Conservation (phyloP, 2,888 invertebrate species). For the Dolichopus griseipennis region DNA sequence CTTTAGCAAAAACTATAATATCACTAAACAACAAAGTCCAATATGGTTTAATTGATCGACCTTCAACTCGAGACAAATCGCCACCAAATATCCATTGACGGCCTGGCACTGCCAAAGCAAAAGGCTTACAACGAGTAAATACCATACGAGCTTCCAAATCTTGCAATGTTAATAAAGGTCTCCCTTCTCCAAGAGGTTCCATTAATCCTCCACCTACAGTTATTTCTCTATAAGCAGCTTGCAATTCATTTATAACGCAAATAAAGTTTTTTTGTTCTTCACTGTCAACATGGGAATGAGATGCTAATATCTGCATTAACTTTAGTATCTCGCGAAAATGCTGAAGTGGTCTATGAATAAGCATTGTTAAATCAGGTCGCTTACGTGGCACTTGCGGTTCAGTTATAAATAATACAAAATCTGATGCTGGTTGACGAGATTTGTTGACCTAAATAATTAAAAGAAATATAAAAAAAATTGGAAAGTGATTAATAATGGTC, state of each 20-base stretch:
- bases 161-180: slow-evolving; percentile 69
- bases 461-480: slow-evolving; percentile 9
- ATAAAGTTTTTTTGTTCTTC: slow-evolving; percentile 43
- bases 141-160: slow-evolving; percentile 81
- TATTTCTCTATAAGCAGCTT: slow-evolving; percentile 69
- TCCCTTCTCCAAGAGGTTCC: slow-evolving; percentile 77
- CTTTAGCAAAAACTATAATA: slow-evolving; percentile 74
- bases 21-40: slow-evolving; percentile 82
- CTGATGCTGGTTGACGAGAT: slow-evolving; percentile 63
- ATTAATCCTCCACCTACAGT: slow-evolving; percentile 75
- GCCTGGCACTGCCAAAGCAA: slow-evolving; percentile 71
- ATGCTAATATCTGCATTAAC: slow-evolving; percentile 48
- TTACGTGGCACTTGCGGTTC: slow-evolving; percentile 73
- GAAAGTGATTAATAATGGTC: slow-evolving; percentile 1
- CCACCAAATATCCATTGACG: slow-evolving; percentile 87
- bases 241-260: slow-evolving; percentile 41
- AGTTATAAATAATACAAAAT: slow-evolving; percentile 70
- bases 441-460: slow-evolving; percentile 53
- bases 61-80: slow-evolving; percentile 73
- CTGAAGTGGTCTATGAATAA: slow-evolving; percentile 76
- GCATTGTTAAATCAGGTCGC: slow-evolving; percentile 74
- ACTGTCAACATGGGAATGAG: slow-evolving; percentile 42
- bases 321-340: slow-evolving; percentile 62
- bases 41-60: slow-evolving; percentile 69
- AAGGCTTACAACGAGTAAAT: slow-evolving; percentile 85